phyloP scores from a whole-genome alignment of 2,888 invertebrate genomes.

The Hyposoter didymator region DNA sequence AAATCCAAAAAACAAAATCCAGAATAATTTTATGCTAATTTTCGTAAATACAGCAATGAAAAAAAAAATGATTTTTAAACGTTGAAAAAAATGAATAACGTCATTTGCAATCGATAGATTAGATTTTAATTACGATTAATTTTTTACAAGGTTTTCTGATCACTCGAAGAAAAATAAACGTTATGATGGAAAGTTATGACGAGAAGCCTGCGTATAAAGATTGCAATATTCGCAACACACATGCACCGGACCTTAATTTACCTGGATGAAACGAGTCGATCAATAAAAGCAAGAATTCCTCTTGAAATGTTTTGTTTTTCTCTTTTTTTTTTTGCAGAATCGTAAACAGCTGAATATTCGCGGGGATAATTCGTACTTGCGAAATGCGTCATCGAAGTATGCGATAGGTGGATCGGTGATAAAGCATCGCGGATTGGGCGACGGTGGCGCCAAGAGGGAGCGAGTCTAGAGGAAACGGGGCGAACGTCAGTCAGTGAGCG shows the following conservation, averaged over 20 bases:
- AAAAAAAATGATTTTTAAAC: not conserved
- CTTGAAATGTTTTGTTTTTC: constrained; percentile 2
- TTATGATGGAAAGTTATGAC: not conserved
- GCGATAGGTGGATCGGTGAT: constrained; percentile 51
- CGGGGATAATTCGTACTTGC: constrained; percentile 28
- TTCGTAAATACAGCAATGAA: not conserved
- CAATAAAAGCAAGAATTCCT: not conserved
- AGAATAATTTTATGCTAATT: not conserved
- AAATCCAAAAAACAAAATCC: no score
- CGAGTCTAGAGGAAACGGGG: not conserved
- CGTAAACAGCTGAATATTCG: not conserved
- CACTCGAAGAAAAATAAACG: not conserved
- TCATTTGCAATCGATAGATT: not conserved
- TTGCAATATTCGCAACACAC: not conserved
- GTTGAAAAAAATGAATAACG: not conserved
- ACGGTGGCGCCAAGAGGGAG: constrained; percentile 74
- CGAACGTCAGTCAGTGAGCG: constrained; percentile 63
- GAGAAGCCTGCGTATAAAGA: not conserved
- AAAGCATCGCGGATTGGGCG: constrained; percentile 54
- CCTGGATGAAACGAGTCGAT: not conserved
- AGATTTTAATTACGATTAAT: not conserved
- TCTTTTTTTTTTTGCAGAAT: not conserved
- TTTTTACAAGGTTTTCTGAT: not conserved
- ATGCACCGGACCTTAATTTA: not conserved
- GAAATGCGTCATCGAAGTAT: constrained; percentile 10